These are phyloP conservation scores for Erpetoichthys calabaricus DNA, from an alignment of 2,797 vertebrate genomes.

Conservation along the genomic window DNA sequence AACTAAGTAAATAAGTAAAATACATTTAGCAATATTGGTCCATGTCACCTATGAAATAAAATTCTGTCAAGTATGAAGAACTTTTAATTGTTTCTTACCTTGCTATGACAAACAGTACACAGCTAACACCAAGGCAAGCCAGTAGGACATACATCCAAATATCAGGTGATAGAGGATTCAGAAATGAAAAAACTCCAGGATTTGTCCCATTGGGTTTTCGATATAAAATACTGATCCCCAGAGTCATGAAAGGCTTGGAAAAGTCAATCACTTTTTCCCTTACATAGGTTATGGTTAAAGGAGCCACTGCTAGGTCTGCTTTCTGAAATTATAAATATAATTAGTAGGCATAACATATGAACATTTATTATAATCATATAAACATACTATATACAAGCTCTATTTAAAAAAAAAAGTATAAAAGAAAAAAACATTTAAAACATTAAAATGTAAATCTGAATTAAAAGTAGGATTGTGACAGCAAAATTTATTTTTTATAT, in stretches of 20 bases:
- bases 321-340: slow-evolving; percentile 45
- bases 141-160: slow-evolving; percentile 98
- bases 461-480: neutral
- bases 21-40: too few species aligned
- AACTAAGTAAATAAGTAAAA: too few species aligned
- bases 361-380: too few species aligned
- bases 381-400: too few species aligned
- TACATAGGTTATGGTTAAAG: slow-evolving; percentile 92
- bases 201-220: slow-evolving; percentile 94
- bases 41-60: too few species aligned
- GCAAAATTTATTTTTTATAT: slow-evolving; percentile 1
- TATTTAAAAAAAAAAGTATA: too few species aligned
- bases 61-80: neutral
- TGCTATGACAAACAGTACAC: slow-evolving; percentile 94
- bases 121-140: slow-evolving; percentile 92
- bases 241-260: slow-evolving; percentile 96
- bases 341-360: slow-evolving; percentile 17
- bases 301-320: slow-evolving; percentile 92
- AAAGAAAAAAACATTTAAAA: too few species aligned
- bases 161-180: slow-evolving; percentile 90
- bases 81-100: slow-evolving; percentile 54
- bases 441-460: neutral
- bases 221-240: slow-evolving; percentile 94
- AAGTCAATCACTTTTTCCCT: slow-evolving; percentile 97
- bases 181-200: slow-evolving; percentile 90